These are phyloP conservation scores for Anableps anableps DNA, from an alignment of 2,797 vertebrate genomes.

Conservation along the genomic window DNA sequence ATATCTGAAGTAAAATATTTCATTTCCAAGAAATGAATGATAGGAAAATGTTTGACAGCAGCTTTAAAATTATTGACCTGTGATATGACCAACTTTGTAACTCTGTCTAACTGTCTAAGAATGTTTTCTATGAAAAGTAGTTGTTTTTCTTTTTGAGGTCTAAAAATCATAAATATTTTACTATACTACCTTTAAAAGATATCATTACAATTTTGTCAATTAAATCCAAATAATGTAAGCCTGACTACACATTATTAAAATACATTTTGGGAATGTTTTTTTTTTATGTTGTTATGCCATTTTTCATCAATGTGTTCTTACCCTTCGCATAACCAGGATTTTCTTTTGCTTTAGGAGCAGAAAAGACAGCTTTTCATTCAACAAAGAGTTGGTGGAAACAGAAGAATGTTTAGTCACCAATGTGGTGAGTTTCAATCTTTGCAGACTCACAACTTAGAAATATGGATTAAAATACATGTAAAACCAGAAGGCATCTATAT, in stretches of 20 bases:
- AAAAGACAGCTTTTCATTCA: constrained; percentile 13
- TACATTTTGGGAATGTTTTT: neutral
- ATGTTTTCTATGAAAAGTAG: neutral
- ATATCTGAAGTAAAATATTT: neutral
- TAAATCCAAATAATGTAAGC: neutral
- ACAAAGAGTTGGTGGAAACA: constrained; percentile 16
- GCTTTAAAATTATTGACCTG: neutral
- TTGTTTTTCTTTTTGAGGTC: neutral
- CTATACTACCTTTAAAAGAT: too few relatives aligned
- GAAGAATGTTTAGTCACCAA: constrained; percentile 33
- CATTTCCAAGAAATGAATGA: neutral
- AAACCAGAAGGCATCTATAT: neutral
- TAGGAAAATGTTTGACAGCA: neutral
- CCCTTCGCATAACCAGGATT: neutral
- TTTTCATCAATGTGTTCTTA: neutral
- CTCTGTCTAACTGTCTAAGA: neutral
- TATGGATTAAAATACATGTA: neutral
- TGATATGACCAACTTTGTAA: neutral
- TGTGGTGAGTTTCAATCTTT: constrained; percentile 46
- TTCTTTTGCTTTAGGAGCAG: constrained; percentile 54
- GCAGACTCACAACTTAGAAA: neutral
- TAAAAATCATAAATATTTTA: neutral
- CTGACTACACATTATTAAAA: neutral
- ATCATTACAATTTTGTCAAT: neutral
- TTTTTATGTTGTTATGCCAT: neutral